These are phyloP conservation scores for Hemibagrus guttatus DNA, from an alignment of 2,797 vertebrate species.

Conservation along the genomic window DNA sequence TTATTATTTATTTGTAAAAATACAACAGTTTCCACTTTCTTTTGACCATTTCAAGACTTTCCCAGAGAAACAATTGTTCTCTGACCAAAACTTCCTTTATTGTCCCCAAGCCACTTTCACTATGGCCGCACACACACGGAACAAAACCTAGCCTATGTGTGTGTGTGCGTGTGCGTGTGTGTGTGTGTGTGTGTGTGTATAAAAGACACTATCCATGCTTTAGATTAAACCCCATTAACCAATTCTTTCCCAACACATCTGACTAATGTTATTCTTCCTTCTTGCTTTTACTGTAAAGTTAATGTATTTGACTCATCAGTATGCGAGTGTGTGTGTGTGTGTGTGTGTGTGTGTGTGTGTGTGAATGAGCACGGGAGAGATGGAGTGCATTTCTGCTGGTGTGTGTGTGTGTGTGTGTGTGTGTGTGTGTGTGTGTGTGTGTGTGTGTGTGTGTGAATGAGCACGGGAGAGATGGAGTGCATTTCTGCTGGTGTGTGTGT, in stretches of 20 bases:
- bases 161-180: slow-evolving; percentile 12
- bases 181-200: neutral
- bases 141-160: slow-evolving; percentile 31
- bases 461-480: neutral
- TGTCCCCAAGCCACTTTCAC: slow-evolving; percentile 47
- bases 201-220: neutral
- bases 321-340: slow-evolving; percentile 13
- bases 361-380: neutral
- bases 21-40: slow-evolving; percentile 18
- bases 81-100: slow-evolving; percentile 33
- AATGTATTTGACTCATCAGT: slow-evolving; percentile 4
- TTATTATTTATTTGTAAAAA: neutral
- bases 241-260: neutral
- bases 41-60: neutral
- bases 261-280: neutral
- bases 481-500: neutral
- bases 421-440: no score
- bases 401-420: slow-evolving; percentile 18
- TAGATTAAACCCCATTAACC: neutral
- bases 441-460: slow-evolving; percentile 34
- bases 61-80: slow-evolving; percentile 30
- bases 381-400: neutral
- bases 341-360: slow-evolving; percentile 34
- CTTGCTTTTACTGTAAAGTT: slow-evolving; percentile 10
- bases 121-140: slow-evolving; percentile 22